phyloP scores from a whole-genome alignment of 2,888 invertebrate genomes.

The Dryocosmus kuriphilus region DNA sequence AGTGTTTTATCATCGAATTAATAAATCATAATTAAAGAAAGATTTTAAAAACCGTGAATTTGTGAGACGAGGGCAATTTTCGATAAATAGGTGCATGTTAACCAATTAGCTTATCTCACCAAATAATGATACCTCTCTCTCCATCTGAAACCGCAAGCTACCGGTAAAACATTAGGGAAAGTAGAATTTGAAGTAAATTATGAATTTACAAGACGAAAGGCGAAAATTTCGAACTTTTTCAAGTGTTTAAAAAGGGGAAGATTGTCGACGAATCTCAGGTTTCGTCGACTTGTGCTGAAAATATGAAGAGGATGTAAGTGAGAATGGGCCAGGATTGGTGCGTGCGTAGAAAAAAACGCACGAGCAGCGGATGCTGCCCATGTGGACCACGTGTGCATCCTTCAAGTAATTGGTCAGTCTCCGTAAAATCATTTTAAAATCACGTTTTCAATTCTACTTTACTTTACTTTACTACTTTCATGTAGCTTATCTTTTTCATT shows the following conservation, averaged over 20 bases:
- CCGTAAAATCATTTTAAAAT: slow-evolving; percentile 33
- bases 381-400: slow-evolving; percentile 80
- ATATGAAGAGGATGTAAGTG: slow-evolving; percentile 55
- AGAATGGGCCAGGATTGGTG: slow-evolving; percentile 89
- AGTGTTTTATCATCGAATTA: neutral
- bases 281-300: slow-evolving; percentile 40
- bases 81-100: too few species aligned
- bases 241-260: neutral
- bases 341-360: slow-evolving; percentile 84
- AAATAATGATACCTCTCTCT: neutral
- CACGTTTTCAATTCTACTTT: neutral
- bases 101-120: too few species aligned
- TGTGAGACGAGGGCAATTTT: neutral
- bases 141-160: neutral
- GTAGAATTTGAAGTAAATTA: neutral
- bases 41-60: neutral
- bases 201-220: neutral
- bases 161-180: too few species aligned
- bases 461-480: neutral
- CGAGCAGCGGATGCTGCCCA: slow-evolving; percentile 80
- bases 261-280: slow-evolving; percentile 16
- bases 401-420: slow-evolving; percentile 74
- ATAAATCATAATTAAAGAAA: neutral
- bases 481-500: neutral
- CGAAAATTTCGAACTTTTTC: slow-evolving; percentile 4